Conservation (phyloP, 1,140 invertebrate species). For the Drosophila burlai region DNA sequence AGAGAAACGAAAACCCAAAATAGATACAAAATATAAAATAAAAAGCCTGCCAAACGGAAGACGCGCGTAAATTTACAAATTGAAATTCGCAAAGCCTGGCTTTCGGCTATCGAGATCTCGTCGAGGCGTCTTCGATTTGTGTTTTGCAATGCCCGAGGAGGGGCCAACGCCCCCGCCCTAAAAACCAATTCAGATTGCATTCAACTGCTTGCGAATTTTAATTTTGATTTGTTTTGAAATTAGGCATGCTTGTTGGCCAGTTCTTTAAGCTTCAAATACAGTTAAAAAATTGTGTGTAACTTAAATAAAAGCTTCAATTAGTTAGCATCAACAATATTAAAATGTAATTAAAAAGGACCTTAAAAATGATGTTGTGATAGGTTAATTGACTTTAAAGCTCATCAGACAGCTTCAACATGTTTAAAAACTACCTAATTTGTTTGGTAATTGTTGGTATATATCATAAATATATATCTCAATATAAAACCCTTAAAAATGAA, state of each 20-base stretch:
- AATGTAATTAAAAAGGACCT: neutral
- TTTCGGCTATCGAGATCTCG: conserved; percentile 44
- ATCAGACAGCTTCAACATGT: too few relatives aligned
- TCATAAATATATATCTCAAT: too few relatives aligned
- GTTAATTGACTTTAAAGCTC: neutral
- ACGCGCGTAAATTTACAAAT: conserved; percentile 69
- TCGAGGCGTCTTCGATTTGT: conserved; percentile 25
- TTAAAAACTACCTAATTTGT: neutral
- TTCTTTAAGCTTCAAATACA: neutral
- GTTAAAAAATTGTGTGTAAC: neutral
- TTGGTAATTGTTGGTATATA: too few relatives aligned
- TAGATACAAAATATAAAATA: conserved; percentile 17
- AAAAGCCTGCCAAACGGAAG: conserved; percentile 50
- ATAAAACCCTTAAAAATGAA: neutral
- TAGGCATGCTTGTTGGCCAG: too few relatives aligned
- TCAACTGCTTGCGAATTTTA: conserved; percentile 13
- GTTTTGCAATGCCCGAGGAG: conserved; percentile 31
- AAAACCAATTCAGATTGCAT: conserved; percentile 8
- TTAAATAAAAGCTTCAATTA: neutral
- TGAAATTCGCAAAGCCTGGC: conserved; percentile 45
- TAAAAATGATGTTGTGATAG: neutral
- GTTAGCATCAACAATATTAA: neutral
- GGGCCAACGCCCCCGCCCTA: conserved; percentile 23
- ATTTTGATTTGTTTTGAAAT: neutral
- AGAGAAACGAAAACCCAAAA: conserved; percentile 1